Percentiles rank a stretch among this genome's conserved stretches.
phyloP scores from a whole-genome alignment of 2,888 invertebrate species.

The Eumerus sabulonum region DNA sequence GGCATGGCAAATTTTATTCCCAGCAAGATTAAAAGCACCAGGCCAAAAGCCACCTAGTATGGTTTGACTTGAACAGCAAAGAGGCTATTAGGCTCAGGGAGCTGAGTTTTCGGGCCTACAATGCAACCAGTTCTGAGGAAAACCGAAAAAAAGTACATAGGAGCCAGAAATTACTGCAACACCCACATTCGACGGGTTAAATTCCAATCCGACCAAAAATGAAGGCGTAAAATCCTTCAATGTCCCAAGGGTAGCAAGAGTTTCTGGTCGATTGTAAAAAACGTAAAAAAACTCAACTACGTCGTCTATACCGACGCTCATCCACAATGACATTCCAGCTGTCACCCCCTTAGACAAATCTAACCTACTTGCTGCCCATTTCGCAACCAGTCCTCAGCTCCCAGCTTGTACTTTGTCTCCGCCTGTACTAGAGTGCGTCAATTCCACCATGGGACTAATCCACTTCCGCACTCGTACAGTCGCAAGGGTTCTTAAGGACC shows the following conservation, averaged over 20 bases:
- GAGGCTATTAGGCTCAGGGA: not conserved
- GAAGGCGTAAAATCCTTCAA: not conserved
- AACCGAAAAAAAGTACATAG: slow-evolving; percentile 4
- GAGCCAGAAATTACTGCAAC: not conserved
- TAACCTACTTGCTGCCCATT: not conserved
- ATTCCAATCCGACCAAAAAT: not conserved
- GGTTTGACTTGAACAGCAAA: not conserved
- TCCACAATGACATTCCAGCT: slow-evolving; percentile 3
- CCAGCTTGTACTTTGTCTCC: not conserved
- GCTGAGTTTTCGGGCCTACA: not conserved
- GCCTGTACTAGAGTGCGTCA: not conserved
- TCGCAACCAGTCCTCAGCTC: not conserved
- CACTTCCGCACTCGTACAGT: slow-evolving; percentile 6
- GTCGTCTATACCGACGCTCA: not conserved
- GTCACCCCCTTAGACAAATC: not conserved
- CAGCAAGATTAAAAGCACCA: not conserved
- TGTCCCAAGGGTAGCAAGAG: no score
- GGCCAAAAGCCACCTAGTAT: not conserved
- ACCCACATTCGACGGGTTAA: not conserved
- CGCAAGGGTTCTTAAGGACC: not conserved
- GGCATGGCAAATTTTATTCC: no score
- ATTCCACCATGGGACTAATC: not conserved
- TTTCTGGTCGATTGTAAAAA: not conserved
- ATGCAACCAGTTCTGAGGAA: slow-evolving; percentile 5
- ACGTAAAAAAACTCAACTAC: not conserved